Percentiles rank a stretch among this genome's conserved stretches.
These are phyloP conservation scores for Forbesichthys papilliferus DNA, from an alignment of 2,113 vertebrate genomes.

Conservation along the genomic window DNA sequence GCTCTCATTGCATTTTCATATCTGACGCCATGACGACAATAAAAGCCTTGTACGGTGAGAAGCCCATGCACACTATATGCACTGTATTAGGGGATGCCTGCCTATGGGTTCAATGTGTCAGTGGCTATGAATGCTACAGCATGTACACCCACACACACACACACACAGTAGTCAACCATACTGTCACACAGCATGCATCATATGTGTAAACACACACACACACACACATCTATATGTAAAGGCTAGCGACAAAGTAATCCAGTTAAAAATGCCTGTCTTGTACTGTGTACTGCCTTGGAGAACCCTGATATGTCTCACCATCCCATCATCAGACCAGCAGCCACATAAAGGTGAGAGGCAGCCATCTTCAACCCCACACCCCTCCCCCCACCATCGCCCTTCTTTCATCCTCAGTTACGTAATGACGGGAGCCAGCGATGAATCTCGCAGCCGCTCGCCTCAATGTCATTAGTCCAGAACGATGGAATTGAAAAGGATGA, in stretches of 20 bases:
- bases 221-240: not conserved
- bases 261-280: not conserved
- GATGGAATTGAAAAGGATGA: constrained; percentile 9
- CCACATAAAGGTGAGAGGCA: constrained; percentile 2
- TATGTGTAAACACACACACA: not conserved
- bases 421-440: constrained; percentile 27
- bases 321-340: constrained; percentile 40
- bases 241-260: too few relatives aligned
- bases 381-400: not conserved
- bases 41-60: too few relatives aligned
- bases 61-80: too few relatives aligned
- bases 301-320: constrained; percentile 40
- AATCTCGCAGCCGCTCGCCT: constrained; percentile 10
- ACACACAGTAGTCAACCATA: too few relatives aligned
- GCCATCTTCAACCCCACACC: constrained; percentile 3
- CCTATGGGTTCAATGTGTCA: too few relatives aligned
- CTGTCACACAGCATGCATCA: too few relatives aligned
- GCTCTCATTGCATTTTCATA: too few relatives aligned
- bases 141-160: too few relatives aligned
- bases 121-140: too few relatives aligned
- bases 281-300: constrained; percentile 10
- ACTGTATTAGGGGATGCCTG: too few relatives aligned
- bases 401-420: constrained; percentile 15
- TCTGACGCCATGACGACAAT: too few relatives aligned
- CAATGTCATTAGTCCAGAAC: constrained; percentile 10